phyloP scores from a whole-genome alignment of 1,140 invertebrate genomes.

The Sinella curviseta region DNA sequence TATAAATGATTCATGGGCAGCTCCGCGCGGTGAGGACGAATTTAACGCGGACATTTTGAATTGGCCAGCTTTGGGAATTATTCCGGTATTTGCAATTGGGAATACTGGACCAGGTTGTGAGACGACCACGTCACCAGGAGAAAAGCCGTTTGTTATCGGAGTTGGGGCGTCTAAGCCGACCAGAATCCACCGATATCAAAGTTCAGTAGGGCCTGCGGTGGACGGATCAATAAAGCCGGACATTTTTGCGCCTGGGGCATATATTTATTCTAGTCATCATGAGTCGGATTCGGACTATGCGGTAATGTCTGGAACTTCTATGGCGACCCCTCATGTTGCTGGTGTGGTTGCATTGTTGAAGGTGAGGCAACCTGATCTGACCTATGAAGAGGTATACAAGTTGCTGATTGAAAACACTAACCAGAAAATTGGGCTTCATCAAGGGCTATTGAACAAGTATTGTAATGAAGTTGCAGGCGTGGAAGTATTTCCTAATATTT shows the following conservation, averaged over 20 bases:
- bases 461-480: no score
- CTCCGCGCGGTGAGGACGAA: no score
- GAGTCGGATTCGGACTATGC: neutral
- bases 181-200: neutral
- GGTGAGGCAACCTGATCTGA: neutral
- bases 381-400: neutral
- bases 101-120: constrained; percentile 1
- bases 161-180: constrained; percentile 17
- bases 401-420: neutral
- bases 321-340: constrained; percentile 3
- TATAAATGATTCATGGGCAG: constrained; percentile 28
- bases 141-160: constrained; percentile 30
- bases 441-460: no score
- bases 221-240: constrained; percentile 27
- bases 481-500: no score
- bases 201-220: constrained; percentile 14
- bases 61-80: neutral
- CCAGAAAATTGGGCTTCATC: no score
- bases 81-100: neutral
- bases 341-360: neutral
- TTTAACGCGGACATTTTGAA: no score
- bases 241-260: constrained; percentile 19
- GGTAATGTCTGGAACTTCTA: constrained; percentile 16
- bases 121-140: constrained; percentile 28
- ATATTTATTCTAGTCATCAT: neutral